Conservation (phyloP, 2,113 vertebrate genomes). For the Apus apus region DNA sequence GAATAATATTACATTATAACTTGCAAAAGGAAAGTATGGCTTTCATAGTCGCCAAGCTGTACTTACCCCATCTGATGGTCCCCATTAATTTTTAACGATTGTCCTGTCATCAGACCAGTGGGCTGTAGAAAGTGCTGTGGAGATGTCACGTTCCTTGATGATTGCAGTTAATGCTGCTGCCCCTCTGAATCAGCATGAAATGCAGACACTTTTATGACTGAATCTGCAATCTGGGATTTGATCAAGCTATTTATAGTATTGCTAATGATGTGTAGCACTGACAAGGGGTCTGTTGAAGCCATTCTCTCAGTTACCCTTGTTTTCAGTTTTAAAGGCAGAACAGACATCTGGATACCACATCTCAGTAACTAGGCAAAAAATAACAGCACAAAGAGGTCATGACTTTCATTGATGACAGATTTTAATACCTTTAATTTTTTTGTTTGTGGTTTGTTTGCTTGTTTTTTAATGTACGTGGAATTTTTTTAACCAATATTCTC, state of each 20-base stretch:
- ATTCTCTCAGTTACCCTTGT: not conserved
- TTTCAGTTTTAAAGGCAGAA: not conserved
- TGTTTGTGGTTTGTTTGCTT: not conserved
- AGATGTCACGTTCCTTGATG: constrained; percentile 34
- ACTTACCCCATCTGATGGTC: constrained; percentile 16
- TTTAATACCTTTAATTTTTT: not conserved
- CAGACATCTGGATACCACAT: not conserved
- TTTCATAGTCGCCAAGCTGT: constrained; percentile 12
- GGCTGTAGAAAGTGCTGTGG: constrained; percentile 42
- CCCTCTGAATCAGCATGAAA: constrained; percentile 48
- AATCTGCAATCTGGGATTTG: constrained; percentile 48
- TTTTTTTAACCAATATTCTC: not conserved
- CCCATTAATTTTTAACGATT: constrained; percentile 51
- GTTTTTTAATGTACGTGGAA: not conserved
- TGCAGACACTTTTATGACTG: constrained; percentile 34
- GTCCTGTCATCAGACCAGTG: constrained; percentile 10
- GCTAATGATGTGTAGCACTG: constrained; percentile 33
- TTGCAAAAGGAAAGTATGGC: not conserved
- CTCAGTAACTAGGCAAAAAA: not conserved
- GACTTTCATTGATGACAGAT: not conserved
- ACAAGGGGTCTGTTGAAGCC: not conserved
- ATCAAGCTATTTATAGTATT: constrained; percentile 51
- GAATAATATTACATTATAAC: not conserved
- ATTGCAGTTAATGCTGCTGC: constrained; percentile 16
- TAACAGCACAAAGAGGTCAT: not conserved